These are phyloP conservation scores for Ooceraea biroi DNA, from an alignment of 1,140 invertebrate species.

Conservation along the genomic window DNA sequence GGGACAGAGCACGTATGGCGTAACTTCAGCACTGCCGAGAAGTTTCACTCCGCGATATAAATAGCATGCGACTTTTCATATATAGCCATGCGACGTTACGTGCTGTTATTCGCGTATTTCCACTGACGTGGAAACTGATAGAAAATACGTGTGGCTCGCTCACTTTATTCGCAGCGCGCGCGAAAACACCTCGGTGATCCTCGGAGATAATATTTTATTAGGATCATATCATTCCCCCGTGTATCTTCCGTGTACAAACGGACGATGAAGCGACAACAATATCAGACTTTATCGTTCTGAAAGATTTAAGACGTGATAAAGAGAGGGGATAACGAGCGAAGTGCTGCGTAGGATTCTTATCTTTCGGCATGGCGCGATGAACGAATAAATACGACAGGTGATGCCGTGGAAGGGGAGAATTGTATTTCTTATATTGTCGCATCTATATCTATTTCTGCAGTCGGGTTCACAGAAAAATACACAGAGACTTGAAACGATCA, in stretches of 20 bases:
- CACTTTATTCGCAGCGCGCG: not conserved
- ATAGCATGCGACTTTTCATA: constrained; percentile 54
- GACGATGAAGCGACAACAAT: not conserved
- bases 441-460: no score
- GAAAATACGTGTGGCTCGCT: constrained; percentile 14
- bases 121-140: constrained; percentile 53
- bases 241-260: not conserved
- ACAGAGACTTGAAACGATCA: no score
- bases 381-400: no score
- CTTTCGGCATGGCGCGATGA: no score
- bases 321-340: not conserved
- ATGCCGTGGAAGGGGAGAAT: no score
- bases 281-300: no score
- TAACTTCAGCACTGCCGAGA: constrained; percentile 36
- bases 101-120: constrained; percentile 28
- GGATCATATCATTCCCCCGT: not conserved
- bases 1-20: constrained; percentile 22
- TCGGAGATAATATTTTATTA: not conserved
- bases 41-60: constrained; percentile 46
- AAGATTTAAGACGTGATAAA: not conserved
- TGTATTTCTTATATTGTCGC: no score
- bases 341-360: no score
- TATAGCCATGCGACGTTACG: constrained; percentile 11
- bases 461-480: no score
- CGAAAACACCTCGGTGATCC: not conserved